Percentiles rank a stretch among this genome's conserved stretches.
phyloP scores from a whole-genome alignment of 2,797 vertebrate genomes.

The Scomberomorus guttatus region DNA sequence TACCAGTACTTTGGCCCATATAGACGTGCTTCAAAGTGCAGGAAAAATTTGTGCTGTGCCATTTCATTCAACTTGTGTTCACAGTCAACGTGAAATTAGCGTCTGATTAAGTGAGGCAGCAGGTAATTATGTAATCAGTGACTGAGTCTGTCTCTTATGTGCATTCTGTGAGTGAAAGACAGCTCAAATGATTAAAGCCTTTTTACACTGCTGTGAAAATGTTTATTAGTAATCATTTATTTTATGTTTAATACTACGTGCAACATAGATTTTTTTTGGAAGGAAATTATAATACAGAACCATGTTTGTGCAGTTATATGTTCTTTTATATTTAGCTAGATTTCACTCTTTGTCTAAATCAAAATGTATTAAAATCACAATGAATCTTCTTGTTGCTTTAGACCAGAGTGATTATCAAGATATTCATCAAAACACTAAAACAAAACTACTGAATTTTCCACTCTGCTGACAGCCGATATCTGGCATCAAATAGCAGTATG shows the following conservation, averaged over 20 bases:
- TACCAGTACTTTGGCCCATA: neutral
- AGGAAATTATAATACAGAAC: neutral
- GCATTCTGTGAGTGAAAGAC: conserved; percentile 21
- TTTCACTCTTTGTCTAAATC: neutral
- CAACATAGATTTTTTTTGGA: neutral
- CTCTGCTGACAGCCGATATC: conserved; percentile 3
- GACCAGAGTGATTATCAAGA: neutral
- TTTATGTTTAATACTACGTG: neutral
- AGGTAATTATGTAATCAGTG: conserved; percentile 63
- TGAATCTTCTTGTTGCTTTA: neutral
- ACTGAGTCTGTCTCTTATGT: conserved; percentile 21
- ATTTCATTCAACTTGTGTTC: conserved; percentile 39
- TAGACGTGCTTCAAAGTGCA: conserved; percentile 6
- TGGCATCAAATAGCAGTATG: neutral
- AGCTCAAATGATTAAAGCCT: neutral
- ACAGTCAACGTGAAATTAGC: conserved; percentile 40
- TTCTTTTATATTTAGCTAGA: neutral
- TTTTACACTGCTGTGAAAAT: neutral
- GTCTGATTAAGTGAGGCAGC: conserved; percentile 49
- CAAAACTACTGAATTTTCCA: neutral
- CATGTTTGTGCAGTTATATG: neutral
- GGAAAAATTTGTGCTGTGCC: neutral
- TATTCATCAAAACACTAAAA: neutral
- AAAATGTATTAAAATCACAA: neutral
- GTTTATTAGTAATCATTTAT: neutral